Evolutionary conservation across 1,140 invertebrate genomes (phyloP), one percentile per base, ranked within the genome.

Genomic region (Penaeus indicus): DNA sequence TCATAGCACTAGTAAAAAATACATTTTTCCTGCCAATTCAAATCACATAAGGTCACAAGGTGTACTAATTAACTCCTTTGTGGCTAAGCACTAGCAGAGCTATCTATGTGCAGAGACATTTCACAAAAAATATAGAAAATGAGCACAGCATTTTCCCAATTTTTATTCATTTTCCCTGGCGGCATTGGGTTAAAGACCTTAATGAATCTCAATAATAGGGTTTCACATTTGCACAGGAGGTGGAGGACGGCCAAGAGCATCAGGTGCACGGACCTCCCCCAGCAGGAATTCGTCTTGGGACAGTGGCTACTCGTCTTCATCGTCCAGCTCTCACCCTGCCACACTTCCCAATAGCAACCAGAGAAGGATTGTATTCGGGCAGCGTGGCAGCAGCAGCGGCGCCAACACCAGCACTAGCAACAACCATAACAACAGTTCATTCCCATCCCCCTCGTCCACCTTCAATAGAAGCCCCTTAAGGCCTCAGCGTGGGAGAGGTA

Each of bases 221-320:
- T 54, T 54, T 54, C 54, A 54, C 16, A 54, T 10, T 54, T 16
- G 0, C 2, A 54, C 32, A 77, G 79, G 69, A 77, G 75, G 27
- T 25, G 54, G 54, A 54, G 54, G 54, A 54, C 54, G 54, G 54
- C 54, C 54, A 16, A 54, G 54, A 83, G 13, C 60, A 32, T 38
- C 75, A 11, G 75, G 75, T 25, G 54, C 5, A 16, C 10, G 54
- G 54, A 54, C 54, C 11, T 54, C 54, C 54, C 54, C 54, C 0
- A 54, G 54, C 54, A 54, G 54, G 11, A 83, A 83, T 21, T n/a
- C 80, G 8, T 83, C 80, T 25, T 4, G 61, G 27, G 84, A 85
- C 61, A 89, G 78, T 64, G 87, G 72, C 22, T 90, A 78, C 54
- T 84, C 32, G 13, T 91, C 72, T 3, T 90, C 64, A n/a, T 64